These are phyloP conservation scores for Turnix velox DNA, from an alignment of 2,113 vertebrate genomes.

Conservation along the genomic window DNA sequence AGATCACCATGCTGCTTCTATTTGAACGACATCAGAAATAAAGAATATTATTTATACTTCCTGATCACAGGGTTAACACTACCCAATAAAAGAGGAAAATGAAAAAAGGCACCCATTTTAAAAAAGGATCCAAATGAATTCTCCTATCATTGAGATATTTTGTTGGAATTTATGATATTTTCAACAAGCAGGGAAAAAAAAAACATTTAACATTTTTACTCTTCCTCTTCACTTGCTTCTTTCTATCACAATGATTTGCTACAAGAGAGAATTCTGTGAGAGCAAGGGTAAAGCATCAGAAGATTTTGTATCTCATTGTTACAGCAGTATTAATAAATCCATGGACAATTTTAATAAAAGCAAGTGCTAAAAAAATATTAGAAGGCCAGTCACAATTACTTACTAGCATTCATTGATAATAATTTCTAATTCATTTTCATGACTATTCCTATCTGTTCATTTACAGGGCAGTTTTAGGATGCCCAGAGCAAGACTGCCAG, in stretches of 20 bases:
- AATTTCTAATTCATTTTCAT: background rate
- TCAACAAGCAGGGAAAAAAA: background rate
- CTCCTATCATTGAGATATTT: background rate
- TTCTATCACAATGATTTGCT: background rate
- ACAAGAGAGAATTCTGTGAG: background rate
- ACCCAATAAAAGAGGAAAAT: background rate
- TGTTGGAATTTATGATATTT: background rate
- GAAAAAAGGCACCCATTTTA: background rate
- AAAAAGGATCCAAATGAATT: background rate
- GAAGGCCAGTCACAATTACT: background rate
- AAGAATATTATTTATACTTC: background rate
- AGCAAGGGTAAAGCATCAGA: background rate
- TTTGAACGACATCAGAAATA: background rate
- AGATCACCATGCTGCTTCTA: background rate
- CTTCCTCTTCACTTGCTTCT: background rate
- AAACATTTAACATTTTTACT: background rate
- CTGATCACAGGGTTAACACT: background rate
- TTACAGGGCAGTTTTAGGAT: background rate
- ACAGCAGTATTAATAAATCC: background rate
- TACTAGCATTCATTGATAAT: background rate
- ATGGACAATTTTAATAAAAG: background rate
- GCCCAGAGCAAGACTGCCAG: background rate
- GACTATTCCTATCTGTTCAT: background rate
- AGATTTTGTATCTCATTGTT: background rate
- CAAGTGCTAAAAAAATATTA: background rate